These are phyloP conservation scores for Seriola dumerili DNA, from an alignment of 2,113 vertebrate genomes.

Conservation along the genomic window DNA sequence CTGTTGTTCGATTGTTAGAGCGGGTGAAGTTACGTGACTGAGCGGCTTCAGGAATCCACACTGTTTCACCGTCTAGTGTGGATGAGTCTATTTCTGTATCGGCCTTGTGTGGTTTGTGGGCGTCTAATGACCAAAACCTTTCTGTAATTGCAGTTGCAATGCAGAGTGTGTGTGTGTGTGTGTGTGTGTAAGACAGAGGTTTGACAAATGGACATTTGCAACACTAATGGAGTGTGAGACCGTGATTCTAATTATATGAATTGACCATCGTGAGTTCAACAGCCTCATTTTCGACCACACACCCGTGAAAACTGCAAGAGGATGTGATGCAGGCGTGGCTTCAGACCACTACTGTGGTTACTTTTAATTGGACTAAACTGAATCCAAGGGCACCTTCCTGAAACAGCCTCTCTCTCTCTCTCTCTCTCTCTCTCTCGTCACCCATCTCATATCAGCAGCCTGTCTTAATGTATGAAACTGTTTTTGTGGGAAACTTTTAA, in stretches of 20 bases:
- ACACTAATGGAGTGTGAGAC: slow-evolving; percentile 64
- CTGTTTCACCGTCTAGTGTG: too few relatives aligned
- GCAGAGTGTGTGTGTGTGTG: slow-evolving; percentile 10
- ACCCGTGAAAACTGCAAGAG: slow-evolving; percentile 16
- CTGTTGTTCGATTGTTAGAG: too few relatives aligned
- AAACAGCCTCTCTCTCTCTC: neutral
- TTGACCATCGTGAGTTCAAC: slow-evolving; percentile 34
- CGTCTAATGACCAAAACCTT: slow-evolving; percentile 59
- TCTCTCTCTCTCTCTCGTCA: neutral
- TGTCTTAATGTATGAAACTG: slow-evolving; percentile 34
- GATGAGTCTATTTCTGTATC: neutral
- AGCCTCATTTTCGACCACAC: slow-evolving; percentile 47
- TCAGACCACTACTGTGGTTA: neutral
- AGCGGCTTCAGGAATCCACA: too few relatives aligned
- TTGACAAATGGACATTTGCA: slow-evolving; percentile 66
- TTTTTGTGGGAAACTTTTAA: slow-evolving; percentile 72
- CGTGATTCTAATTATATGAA: slow-evolving; percentile 54
- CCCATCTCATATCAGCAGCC: slow-evolving; percentile 33
- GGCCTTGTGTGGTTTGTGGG: slow-evolving; percentile 29
- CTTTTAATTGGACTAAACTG: slow-evolving; percentile 41
- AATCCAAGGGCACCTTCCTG: slow-evolving; percentile 61
- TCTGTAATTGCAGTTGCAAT: slow-evolving; percentile 58
- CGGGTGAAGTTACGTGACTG: too few relatives aligned
- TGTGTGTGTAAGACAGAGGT: slow-evolving; percentile 41
- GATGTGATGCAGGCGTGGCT: slow-evolving; percentile 5